phyloP scores from a whole-genome alignment of 2,113 vertebrate genomes.

The Acanthochromis polyacanthus region DNA sequence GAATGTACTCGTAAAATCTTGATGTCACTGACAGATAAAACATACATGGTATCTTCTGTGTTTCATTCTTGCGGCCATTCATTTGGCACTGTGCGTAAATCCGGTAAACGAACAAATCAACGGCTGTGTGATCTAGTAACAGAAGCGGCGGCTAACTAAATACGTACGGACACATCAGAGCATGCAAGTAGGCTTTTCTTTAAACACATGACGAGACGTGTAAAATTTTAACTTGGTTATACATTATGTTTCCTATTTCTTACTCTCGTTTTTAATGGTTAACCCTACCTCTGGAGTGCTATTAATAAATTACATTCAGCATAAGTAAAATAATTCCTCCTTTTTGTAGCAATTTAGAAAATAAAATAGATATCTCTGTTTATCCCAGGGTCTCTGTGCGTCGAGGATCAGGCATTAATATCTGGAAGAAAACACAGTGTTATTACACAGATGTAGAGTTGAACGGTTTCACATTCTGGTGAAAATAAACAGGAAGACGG shows the following conservation, averaged over 20 bases:
- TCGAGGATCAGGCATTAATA: slow-evolving; percentile 69
- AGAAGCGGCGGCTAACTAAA: slow-evolving; percentile 59
- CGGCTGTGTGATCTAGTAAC: slow-evolving; percentile 48
- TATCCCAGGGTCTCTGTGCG: slow-evolving; percentile 53
- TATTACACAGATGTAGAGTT: not conserved
- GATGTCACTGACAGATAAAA: slow-evolving; percentile 33
- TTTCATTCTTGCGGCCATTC: slow-evolving; percentile 55
- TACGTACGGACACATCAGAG: slow-evolving; percentile 60
- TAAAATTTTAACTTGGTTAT: slow-evolving; percentile 66
- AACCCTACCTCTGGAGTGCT: slow-evolving; percentile 66
- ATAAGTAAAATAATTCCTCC: slow-evolving; percentile 80
- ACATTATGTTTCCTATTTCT: slow-evolving; percentile 51
- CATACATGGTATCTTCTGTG: slow-evolving; percentile 7
- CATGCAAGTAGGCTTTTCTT: slow-evolving; percentile 70
- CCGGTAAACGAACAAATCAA: slow-evolving; percentile 67
- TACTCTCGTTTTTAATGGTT: slow-evolving; percentile 44
- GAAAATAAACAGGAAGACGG: not conserved
- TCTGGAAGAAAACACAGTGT: slow-evolving; percentile 62
- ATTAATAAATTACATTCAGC: slow-evolving; percentile 80
- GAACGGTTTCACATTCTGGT: not conserved
- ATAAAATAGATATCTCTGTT: slow-evolving; percentile 80
- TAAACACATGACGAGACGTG: slow-evolving; percentile 57
- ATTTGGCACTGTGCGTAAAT: slow-evolving; percentile 75
- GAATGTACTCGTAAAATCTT: slow-evolving; percentile 55
- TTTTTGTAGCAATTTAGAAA: slow-evolving; percentile 77